A percentile compares a stretch with the other conserved stretches of the same genome.
Conservation (phyloP, 2,113 vertebrate genomes). For the Raja brachyura region DNA sequence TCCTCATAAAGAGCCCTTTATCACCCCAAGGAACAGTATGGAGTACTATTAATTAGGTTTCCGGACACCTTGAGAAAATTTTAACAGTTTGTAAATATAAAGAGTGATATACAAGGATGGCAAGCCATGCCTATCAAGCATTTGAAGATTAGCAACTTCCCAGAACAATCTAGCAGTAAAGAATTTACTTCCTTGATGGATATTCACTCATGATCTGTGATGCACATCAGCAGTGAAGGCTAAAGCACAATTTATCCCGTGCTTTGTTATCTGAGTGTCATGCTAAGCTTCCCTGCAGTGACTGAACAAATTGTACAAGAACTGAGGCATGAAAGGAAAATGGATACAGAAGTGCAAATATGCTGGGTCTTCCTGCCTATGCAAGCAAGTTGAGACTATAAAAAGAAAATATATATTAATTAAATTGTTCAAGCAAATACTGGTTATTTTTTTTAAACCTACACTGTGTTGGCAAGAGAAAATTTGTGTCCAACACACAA, state of each 20-base stretch:
- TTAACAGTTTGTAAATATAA: neutral
- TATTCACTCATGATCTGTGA: neutral
- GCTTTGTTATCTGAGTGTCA: neutral
- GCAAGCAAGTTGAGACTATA: neutral
- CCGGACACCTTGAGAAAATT: neutral
- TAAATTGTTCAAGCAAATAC: neutral
- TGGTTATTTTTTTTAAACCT: neutral
- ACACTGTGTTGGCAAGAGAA: no score
- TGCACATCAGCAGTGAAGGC: neutral
- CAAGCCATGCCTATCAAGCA: neutral
- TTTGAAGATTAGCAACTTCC: neutral
- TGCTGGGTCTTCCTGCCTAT: neutral
- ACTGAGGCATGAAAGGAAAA: neutral
- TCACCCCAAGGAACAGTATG: neutral
- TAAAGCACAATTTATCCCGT: constrained; percentile 11
- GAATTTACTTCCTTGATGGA: neutral
- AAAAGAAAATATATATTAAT: no score
- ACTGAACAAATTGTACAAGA: neutral
- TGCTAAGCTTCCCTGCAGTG: neutral
- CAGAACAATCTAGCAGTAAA: neutral
- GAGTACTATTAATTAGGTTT: neutral
- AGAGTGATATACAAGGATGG: neutral
- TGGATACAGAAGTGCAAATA: neutral
- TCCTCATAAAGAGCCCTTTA: neutral
- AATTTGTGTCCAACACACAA: no score